Evolutionary conservation across 2,797 vertebrate genomes (phyloP), one percentile per base, ranked within the genome.

Genomic region (Cephalopachus bancanus): DNA sequence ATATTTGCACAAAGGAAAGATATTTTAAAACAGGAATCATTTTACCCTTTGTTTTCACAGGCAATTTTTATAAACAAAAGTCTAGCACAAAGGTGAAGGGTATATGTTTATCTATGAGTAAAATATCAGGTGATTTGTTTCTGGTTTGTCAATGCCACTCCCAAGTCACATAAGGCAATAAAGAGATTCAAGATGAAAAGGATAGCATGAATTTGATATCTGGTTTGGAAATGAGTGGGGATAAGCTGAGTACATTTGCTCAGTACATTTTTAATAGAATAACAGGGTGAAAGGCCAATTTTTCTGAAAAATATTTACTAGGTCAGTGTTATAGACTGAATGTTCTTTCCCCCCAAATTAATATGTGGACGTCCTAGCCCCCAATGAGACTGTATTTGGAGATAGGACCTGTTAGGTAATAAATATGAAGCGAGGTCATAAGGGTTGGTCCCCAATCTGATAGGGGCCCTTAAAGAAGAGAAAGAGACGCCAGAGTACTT

Each of bases 21-120:
- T 10, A 59, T 79, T 81, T 65, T 83, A 60, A 55, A 78, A 79
- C 10, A 89, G 55, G 28, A 69, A 91, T 44, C 37, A 72, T 83
- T 97, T 93, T 30, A 33, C 15, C 55, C 53, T 78, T 80, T 80
- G 16, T 83, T 96, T 93, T 93, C 71, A 93, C 37, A 71, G 60
- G 53, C 74, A n/a, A 12, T 44, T 93, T 94, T 89, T 78, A 91
- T 69, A 91, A 95, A 91, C 55, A 92, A 89, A 95, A 89, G 22
- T 20, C 28, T 64, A 19, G 10, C 60, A 90, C 33, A 89, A 53
- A 81, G 12, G 64, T 78, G 33, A 83, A 84, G 49, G 33, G 15
- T 79, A 12, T 55, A 5, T 1, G 24, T 53, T 91, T 92, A 55
- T 78, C 91, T 74, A 88, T 20, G 69, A 78, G 37, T 91, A 92